phyloP scores from a whole-genome alignment of 2,888 invertebrate genomes.

The Anorthoa munda region DNA sequence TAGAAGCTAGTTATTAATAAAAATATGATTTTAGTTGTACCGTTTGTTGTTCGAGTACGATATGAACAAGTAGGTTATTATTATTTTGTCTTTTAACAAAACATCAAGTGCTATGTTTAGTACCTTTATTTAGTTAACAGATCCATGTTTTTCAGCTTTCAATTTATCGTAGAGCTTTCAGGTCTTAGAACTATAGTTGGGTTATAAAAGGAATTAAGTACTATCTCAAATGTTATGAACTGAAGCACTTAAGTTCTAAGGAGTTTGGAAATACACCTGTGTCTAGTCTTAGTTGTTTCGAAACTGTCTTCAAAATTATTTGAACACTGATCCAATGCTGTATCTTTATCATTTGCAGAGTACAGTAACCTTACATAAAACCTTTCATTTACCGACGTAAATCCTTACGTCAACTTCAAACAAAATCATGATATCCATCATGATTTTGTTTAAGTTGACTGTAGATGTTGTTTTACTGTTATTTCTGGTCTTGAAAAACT shows the following conservation, averaged over 20 bases:
- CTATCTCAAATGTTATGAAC: slow-evolving; percentile 49
- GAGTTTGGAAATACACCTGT: slow-evolving; percentile 59
- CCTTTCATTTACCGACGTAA: no score
- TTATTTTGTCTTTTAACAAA: neutral
- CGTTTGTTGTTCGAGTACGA: no score
- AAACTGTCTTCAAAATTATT: slow-evolving; percentile 34
- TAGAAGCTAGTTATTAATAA: no score
- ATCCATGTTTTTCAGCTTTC: neutral
- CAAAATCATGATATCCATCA: no score
- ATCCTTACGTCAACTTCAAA: no score
- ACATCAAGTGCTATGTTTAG: neutral
- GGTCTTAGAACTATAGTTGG: slow-evolving; percentile 30
- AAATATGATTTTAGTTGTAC: no score
- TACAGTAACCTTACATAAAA: neutral
- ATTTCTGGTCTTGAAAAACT: neutral
- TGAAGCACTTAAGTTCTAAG: slow-evolving; percentile 48
- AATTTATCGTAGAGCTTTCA: slow-evolving; percentile 1
- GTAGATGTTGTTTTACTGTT: neutral
- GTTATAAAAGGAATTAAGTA: slow-evolving; percentile 45
- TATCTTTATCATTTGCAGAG: slow-evolving; percentile 4
- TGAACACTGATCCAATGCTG: neutral
- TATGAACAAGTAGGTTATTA: neutral
- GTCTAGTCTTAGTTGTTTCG: slow-evolving; percentile 18
- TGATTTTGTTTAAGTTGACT: neutral
- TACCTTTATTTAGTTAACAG: neutral